These are phyloP conservation scores for Xanthostigma xanthostigma DNA, from an alignment of 2,888 invertebrate genomes.

Conservation along the genomic window DNA sequence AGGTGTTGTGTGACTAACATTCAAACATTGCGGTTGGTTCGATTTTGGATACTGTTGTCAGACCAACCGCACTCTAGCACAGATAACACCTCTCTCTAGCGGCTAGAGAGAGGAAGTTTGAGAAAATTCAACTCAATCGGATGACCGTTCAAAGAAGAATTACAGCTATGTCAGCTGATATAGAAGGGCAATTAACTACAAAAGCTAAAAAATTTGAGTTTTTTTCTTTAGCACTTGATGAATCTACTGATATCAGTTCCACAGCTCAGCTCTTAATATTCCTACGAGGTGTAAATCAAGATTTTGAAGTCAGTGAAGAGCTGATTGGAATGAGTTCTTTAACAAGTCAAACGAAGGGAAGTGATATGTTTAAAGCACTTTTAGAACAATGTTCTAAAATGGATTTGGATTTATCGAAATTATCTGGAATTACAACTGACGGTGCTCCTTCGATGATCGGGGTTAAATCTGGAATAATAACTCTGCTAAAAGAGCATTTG, in stretches of 20 bases:
- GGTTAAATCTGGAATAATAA: background rate
- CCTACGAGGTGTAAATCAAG: conserved; percentile 10
- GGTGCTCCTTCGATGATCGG: too few species aligned
- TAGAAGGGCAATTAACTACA: conserved; percentile 2
- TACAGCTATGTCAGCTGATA: conserved; percentile 3
- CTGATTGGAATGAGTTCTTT: conserved; percentile 6
- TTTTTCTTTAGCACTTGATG: conserved; percentile 3
- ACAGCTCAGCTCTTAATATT: conserved; percentile 10
- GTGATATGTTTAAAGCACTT: conserved; percentile 6
- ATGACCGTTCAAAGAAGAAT: conserved; percentile 3
- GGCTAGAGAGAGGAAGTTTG: too few species aligned
- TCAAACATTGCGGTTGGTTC: too few species aligned
- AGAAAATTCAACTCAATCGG: too few species aligned
- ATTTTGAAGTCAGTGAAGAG: conserved; percentile 5
- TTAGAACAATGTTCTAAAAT: conserved; percentile 2
- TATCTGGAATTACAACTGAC: too few species aligned
- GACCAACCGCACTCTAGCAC: too few species aligned
- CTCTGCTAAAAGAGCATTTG: too few species aligned
- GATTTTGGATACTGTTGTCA: too few species aligned
- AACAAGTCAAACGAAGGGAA: conserved; percentile 5
- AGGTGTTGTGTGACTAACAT: too few species aligned
- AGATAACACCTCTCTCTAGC: too few species aligned
- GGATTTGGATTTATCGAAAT: conserved; percentile 2
- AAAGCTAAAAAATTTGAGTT: conserved; percentile 3
- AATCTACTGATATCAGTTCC: background rate